Evolutionary conservation across 2,113 vertebrate genomes (phyloP).

Genomic region (Orthonyx spaldingii): DNA sequence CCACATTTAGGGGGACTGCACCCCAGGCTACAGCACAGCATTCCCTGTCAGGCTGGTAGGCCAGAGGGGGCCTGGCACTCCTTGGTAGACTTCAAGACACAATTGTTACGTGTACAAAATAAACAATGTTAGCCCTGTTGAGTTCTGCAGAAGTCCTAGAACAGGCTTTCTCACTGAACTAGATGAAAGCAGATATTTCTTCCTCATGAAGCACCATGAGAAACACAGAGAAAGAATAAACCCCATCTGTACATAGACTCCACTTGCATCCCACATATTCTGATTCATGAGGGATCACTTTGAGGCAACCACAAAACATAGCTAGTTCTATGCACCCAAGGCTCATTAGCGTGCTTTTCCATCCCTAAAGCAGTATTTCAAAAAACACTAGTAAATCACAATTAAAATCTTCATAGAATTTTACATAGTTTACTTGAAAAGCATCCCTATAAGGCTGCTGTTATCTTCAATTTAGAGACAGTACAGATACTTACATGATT

Average conservation of each 20-base stretch:
- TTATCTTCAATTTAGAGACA: conserved; percentile 33
- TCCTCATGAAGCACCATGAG: background rate
- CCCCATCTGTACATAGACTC: background rate
- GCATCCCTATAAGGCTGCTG: conserved; percentile 12
- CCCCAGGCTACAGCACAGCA: background rate
- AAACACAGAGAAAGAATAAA: background rate
- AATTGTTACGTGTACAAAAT: background rate
- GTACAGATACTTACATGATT: conserved; percentile 3
- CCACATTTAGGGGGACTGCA: background rate
- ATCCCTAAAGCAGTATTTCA: conserved; percentile 1
- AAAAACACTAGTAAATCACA: background rate
- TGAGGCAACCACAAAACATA: background rate
- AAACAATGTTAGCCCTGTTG: rapidly evolving
- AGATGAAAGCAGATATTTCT: background rate
- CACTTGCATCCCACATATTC: background rate
- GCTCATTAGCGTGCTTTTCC: background rate
- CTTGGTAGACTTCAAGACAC: background rate
- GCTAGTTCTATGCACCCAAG: background rate
- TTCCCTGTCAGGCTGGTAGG: background rate
- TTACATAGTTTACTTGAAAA: conserved; percentile 13
- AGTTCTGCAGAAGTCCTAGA: background rate
- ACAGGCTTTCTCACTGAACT: background rate
- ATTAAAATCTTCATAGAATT: conserved; percentile 7
- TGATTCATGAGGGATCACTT: background rate
- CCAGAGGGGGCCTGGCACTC: background rate